Base-by-base conservation (phyloP, 2,888 invertebrate species). In the Amblyjoppa proteus region DNA sequence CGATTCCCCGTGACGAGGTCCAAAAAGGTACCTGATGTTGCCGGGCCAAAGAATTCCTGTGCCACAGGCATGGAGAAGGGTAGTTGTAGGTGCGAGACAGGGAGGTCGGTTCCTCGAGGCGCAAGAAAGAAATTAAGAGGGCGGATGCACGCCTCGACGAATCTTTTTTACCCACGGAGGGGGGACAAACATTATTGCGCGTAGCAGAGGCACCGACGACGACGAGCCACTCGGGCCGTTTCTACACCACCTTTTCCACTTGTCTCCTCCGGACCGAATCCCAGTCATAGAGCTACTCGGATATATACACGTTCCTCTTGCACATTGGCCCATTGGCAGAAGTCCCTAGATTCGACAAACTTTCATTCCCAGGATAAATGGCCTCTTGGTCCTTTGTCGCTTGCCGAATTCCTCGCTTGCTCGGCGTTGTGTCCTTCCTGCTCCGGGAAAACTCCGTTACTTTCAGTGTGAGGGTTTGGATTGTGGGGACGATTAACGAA, bases 71-170 rank as follows among this genome's bases (percentile, higher is more conserved):
- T 25, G 11, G 66, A 77, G 66, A 77, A 76, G 84, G 68, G 64
- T 25, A 49, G 68, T 49, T 58, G 68, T 75, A 75, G 77, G 78
- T 85, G 83, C 66, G 79, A 75, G 66, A 66, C 61, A 73, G 73
- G 80, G 74, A 70, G 68, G 49, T 77, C 53, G 76, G 38, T 49
- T 56, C 51, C 20, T 49, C 41, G 25, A 61, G 71, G 61, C 31
- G 49, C 38, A 76, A 79, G 61, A 74, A 51, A 70, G 70, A 85
- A 89, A 85, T 87, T 88, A 89, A 84, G 86, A 89, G 86, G 88
- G 88, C 87, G 89, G 88, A 90, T 89, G 90, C 89, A 89, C 86
- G 89, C 87, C 87, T 88, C 85, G 87, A 73, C 86, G 86, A 73
- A 86, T 84, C 87, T 85, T 87, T 87, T 86, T 84, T 77, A 83